Evolutionary conservation across 2,888 invertebrate genomes (phyloP).

Genomic region (Andricus quercusramuli): DNA sequence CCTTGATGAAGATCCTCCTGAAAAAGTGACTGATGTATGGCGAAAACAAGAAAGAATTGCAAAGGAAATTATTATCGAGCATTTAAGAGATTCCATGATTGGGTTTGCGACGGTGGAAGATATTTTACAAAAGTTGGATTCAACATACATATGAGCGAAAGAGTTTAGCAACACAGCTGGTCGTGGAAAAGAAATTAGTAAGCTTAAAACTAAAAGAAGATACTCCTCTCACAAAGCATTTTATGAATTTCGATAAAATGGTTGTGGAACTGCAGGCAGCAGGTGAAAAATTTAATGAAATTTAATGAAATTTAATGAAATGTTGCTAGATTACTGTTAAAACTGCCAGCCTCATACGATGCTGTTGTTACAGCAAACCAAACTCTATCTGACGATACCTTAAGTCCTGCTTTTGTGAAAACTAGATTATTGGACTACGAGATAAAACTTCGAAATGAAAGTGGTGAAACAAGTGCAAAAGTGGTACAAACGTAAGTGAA

Average conservation of each 20-base stretch:
- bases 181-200: slow-evolving; percentile 47
- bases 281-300: slow-evolving; percentile 71
- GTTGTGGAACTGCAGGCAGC: slow-evolving; percentile 67
- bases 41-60: slow-evolving; percentile 46
- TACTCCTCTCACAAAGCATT: slow-evolving; percentile 61
- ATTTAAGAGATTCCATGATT: slow-evolving; percentile 47
- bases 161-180: slow-evolving; percentile 53
- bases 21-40: neutral
- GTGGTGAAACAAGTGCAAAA: no score
- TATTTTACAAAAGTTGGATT: slow-evolving; percentile 49
- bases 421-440: no score
- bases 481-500: no score
- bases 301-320: no score
- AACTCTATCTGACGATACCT: no score
- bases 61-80: slow-evolving; percentile 48
- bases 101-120: slow-evolving; percentile 45
- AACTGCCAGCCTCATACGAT: no score
- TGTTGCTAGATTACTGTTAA: no score
- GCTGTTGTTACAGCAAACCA: no score
- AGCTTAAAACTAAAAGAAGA: slow-evolving; percentile 56
- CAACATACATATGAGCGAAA: slow-evolving; percentile 57
- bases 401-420: no score
- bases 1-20: slow-evolving; percentile 41
- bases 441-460: no score
- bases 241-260: slow-evolving; percentile 68